Conservation (phyloP, 2,888 invertebrate species). For the Notocelia uddmanniana region DNA sequence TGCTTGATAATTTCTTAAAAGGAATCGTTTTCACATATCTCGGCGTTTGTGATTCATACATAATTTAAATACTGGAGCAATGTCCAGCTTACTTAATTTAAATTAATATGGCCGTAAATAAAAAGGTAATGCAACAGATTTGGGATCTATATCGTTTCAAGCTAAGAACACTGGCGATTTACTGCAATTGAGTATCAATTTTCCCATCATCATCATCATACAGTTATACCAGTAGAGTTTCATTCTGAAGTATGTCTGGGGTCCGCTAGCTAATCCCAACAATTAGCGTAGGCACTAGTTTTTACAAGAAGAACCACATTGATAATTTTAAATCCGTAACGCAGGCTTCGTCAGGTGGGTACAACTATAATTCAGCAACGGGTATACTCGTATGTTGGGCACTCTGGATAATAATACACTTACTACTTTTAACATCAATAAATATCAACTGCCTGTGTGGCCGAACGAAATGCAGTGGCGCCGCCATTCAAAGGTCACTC, state of each 20-base stretch:
- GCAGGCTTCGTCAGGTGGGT: too few species aligned
- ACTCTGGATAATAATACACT: not conserved
- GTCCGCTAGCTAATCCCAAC: too few species aligned
- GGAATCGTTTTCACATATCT: conserved; percentile 1
- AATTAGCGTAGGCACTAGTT: too few species aligned
- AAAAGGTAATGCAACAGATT: not conserved
- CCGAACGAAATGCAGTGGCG: conserved; percentile 46
- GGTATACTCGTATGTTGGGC: not conserved
- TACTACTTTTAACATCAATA: conserved; percentile 8
- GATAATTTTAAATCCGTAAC: too few species aligned
- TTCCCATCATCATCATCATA: too few species aligned
- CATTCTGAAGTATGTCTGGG: too few species aligned
- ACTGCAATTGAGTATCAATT: not conserved
- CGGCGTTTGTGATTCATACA: not conserved
- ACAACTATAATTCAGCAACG: too few species aligned
- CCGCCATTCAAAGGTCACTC: conserved; percentile 52
- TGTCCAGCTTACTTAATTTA: not conserved
- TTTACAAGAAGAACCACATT: too few species aligned
- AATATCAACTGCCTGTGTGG: conserved; percentile 33
- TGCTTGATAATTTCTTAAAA: conserved; percentile 24
- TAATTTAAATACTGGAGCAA: not conserved
- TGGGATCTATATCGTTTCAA: not conserved
- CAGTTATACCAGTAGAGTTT: too few species aligned
- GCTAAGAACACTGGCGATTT: not conserved
- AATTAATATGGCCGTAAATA: not conserved